phyloP scores from a whole-genome alignment of 1,140 invertebrate species.

The Drosophila athabasca region DNA sequence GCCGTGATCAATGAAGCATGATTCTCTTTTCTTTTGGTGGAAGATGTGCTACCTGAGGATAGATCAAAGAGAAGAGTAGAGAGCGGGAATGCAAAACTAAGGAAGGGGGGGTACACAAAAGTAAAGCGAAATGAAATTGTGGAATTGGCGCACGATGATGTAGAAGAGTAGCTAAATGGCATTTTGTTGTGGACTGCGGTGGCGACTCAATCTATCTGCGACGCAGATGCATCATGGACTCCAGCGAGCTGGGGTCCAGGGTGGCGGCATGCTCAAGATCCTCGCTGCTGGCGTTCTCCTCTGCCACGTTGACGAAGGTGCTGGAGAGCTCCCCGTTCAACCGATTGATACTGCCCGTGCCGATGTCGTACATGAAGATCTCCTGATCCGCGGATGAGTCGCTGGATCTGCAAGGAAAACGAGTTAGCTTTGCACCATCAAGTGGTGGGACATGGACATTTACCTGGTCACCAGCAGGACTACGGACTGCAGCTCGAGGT shows the following conservation, averaged over 20 bases:
- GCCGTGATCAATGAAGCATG: constrained; percentile 47
- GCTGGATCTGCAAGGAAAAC: constrained; percentile 42
- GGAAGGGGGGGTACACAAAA: constrained; percentile 8
- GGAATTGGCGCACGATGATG: constrained; percentile 41
- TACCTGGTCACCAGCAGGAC: constrained; percentile 91
- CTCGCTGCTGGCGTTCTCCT: constrained; percentile 90
- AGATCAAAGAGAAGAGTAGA: constrained; percentile 9
- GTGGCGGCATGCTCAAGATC: constrained; percentile 87
- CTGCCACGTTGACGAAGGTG: constrained; percentile 92
- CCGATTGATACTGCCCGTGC: constrained; percentile 88
- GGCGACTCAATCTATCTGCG: constrained; percentile 59
- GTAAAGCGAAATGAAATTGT: constrained; percentile 9
- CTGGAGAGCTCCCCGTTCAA: constrained; percentile 89
- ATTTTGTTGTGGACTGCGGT: constrained; percentile 47
- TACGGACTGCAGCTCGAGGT: constrained; percentile 90
- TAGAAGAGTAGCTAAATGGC: constrained; percentile 74
- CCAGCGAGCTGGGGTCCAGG: constrained; percentile 85
- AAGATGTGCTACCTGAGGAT: constrained; percentile 46
- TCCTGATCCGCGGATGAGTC: constrained; percentile 86
- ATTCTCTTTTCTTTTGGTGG: constrained; percentile 14
- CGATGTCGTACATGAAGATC: constrained; percentile 93
- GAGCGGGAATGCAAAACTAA: constrained; percentile 19
- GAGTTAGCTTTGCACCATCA: constrained; percentile 1
- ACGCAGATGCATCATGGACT: constrained; percentile 81
- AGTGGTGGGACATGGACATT: constrained; percentile 75